These are phyloP conservation scores for Diplolepis rosae DNA, from an alignment of 2,888 invertebrate species.

Conservation along the genomic window DNA sequence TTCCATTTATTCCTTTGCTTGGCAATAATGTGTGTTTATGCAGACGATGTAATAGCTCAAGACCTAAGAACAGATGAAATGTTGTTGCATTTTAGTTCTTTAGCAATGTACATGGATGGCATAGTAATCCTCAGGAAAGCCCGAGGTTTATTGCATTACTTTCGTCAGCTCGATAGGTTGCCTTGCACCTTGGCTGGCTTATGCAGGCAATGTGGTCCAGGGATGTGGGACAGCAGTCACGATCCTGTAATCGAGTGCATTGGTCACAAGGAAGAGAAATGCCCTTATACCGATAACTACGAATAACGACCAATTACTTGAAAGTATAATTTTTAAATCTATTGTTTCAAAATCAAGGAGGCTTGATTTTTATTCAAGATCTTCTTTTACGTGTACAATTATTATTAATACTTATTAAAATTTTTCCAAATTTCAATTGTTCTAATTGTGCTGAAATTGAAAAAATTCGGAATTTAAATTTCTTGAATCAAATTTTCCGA, in stretches of 20 bases:
- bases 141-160: constrained; percentile 91
- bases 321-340: not conserved
- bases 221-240: constrained; percentile 96
- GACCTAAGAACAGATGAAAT: constrained; percentile 95
- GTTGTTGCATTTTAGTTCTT: constrained; percentile 93
- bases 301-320: constrained; percentile 40
- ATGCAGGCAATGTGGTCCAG: constrained; percentile 92
- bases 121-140: constrained; percentile 92
- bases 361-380: not conserved
- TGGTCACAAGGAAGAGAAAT: constrained; percentile 80
- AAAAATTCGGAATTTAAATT: too few relatives aligned
- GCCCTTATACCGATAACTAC: constrained; percentile 70
- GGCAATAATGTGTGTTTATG: constrained; percentile 94
- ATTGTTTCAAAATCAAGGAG: not conserved
- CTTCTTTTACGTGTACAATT: too few relatives aligned
- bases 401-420: too few relatives aligned
- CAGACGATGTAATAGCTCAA: constrained; percentile 94
- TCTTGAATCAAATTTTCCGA: too few relatives aligned
- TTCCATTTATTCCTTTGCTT: constrained; percentile 96
- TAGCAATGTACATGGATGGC: constrained; percentile 98
- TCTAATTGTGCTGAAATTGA: not conserved
- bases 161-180: constrained; percentile 88
- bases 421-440: too few relatives aligned
- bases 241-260: constrained; percentile 90
- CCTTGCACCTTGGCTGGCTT: constrained; percentile 93